Percentiles rank a stretch among this genome's conserved stretches.
Conservation (phyloP, 1,140 invertebrate genomes). For the Littorina saxatilis region DNA sequence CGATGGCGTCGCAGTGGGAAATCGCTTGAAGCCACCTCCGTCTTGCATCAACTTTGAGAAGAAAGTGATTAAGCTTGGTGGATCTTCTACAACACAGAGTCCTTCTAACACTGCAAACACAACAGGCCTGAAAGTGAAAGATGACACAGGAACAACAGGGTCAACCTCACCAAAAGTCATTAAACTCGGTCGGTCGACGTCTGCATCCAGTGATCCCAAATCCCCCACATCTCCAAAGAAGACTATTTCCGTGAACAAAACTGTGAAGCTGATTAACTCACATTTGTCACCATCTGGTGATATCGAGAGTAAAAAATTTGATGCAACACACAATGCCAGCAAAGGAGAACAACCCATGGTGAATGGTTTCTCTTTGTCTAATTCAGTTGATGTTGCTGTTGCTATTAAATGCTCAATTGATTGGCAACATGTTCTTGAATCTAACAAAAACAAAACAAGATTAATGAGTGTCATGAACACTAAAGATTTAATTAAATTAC, state of each 20-base stretch:
- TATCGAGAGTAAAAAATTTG: neutral
- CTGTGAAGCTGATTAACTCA: constrained; percentile 21
- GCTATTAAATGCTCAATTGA: neutral
- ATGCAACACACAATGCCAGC: neutral
- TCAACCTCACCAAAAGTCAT: constrained; percentile 45
- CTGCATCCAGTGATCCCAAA: neutral
- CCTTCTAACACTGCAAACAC: constrained; percentile 7
- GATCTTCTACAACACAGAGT: constrained; percentile 25
- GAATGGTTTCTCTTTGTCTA: neutral
- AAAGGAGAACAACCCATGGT: constrained; percentile 8
- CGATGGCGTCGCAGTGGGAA: constrained; percentile 27
- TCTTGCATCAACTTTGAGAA: constrained; percentile 62
- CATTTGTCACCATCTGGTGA: constrained; percentile 14
- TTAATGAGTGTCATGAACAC: too few relatives aligned
- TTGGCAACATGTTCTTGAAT: neutral
- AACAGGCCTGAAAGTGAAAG: neutral
- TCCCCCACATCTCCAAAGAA: neutral
- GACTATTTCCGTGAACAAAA: constrained; percentile 11
- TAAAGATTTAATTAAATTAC: too few relatives aligned
- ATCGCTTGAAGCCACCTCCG: constrained; percentile 64
- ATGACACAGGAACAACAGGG: neutral
- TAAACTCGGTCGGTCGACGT: constrained; percentile 36
- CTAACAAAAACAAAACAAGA: neutral
- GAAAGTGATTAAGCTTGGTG: constrained; percentile 60
- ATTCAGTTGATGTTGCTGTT: neutral